A percentile compares a stretch with the other conserved stretches of the same genome.
Evolutionary conservation across 2,113 vertebrate species (phyloP).

Genomic region (Machaerirhynchus nigripectus): DNA sequence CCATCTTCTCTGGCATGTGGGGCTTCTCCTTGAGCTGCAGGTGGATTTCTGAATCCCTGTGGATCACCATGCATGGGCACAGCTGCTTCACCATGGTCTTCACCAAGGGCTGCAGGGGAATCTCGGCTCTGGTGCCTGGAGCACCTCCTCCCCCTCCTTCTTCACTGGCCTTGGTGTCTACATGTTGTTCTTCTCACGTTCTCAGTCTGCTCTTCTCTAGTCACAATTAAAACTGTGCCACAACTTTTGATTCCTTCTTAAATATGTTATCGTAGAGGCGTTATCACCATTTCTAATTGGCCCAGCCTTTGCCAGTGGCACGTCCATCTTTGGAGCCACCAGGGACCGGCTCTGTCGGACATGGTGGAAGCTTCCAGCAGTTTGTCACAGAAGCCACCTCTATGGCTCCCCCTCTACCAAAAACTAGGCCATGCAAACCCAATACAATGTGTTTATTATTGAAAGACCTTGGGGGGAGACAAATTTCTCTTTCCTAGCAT

Average conservation of each 20-base stretch:
- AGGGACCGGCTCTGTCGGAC: not conserved
- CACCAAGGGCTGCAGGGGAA: not conserved
- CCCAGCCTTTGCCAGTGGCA: not conserved
- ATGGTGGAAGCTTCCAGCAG: not conserved
- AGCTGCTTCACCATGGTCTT: not conserved
- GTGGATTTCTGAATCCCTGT: not conserved
- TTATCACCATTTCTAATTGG: not conserved
- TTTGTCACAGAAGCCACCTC: not conserved
- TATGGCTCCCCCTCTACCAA: not conserved
- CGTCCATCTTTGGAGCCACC: not conserved
- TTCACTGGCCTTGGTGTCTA: not conserved
- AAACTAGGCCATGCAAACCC: not conserved
- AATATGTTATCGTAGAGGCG: not conserved
- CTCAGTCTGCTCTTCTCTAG: not conserved
- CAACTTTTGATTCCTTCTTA: not conserved
- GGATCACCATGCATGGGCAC: not conserved
- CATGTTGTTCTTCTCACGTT: not conserved
- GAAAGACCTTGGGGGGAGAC: not conserved
- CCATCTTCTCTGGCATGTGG: not conserved
- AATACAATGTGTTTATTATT: not conserved
- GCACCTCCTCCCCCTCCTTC: not conserved
- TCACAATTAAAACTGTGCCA: not conserved
- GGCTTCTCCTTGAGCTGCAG: not conserved
- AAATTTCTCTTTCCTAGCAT: not conserved
- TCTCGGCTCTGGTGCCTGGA: accelerated